Conservation (phyloP, 2,113 vertebrate genomes). For the Chelonoidis abingdonii region DNA sequence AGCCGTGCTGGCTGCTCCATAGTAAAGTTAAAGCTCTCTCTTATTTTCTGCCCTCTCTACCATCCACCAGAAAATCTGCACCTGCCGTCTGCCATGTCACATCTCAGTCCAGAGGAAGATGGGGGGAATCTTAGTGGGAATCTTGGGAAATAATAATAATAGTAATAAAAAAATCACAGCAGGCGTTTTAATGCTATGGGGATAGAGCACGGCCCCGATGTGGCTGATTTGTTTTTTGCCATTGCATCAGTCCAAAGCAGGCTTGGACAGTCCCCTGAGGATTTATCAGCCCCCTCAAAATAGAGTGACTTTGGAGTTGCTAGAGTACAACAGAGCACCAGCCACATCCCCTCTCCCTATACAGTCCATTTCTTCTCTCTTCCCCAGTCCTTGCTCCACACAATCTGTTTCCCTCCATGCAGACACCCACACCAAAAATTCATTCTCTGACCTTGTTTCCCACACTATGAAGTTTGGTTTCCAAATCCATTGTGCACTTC, state of each 20-base stretch:
- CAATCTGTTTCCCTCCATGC: not conserved
- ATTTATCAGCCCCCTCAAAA: not conserved
- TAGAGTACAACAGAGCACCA: too few relatives aligned
- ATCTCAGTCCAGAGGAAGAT: not conserved
- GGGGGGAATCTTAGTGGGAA: not conserved
- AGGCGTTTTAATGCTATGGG: not conserved
- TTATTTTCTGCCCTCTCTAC: not conserved
- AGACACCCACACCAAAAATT: not conserved
- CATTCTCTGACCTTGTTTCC: not conserved
- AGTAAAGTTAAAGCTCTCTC: not conserved
- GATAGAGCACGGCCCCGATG: rapidly evolving
- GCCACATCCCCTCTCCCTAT: not conserved
- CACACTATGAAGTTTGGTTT: not conserved
- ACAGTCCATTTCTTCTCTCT: not conserved
- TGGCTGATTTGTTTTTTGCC: not conserved
- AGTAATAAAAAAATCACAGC: not conserved
- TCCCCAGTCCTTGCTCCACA: not conserved
- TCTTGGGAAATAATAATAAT: not conserved
- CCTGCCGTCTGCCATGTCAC: not conserved
- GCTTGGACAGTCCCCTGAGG: not conserved
- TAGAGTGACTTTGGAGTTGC: not conserved
- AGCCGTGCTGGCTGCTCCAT: not conserved
- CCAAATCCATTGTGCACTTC: not conserved
- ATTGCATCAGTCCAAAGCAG: not conserved
- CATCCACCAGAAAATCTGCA: not conserved